A percentile compares a stretch with the other conserved stretches of the same genome.
phyloP scores from a whole-genome alignment of 2,797 vertebrate species.

The Sebastes matsubarae region DNA sequence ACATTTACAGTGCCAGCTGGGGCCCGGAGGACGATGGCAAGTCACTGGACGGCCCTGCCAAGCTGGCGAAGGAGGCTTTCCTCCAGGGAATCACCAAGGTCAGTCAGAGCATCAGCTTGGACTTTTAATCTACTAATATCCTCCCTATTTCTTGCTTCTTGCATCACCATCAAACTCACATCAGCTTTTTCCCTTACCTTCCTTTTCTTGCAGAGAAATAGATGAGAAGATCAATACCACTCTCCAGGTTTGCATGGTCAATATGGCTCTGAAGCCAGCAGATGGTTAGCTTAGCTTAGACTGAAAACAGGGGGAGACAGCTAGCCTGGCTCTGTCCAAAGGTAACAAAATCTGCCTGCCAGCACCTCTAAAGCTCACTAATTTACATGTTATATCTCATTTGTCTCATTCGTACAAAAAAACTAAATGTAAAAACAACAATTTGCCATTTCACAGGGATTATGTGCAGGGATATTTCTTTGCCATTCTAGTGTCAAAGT shows the following conservation, averaged over 20 bases:
- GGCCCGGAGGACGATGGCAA: constrained; percentile 96
- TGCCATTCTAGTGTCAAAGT: not conserved
- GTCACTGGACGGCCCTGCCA: constrained; percentile 95
- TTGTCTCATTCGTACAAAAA: not conserved
- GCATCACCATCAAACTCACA: constrained; percentile 10
- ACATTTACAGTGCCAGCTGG: constrained; percentile 98
- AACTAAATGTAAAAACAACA: not conserved
- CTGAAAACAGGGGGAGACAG: not conserved
- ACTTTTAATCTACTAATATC: constrained; percentile 24
- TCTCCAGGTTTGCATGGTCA: not conserved
- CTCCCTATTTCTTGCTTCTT: not conserved
- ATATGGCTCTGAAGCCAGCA: not conserved
- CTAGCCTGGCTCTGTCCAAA: not conserved
- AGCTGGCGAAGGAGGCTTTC: constrained; percentile 94
- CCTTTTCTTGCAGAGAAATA: not conserved
- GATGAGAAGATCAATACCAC: not conserved
- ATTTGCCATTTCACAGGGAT: not conserved
- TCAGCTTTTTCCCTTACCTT: not conserved
- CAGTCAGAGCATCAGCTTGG: constrained; percentile 32
- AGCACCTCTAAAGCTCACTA: not conserved
- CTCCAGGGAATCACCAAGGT: constrained; percentile 92
- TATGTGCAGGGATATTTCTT: not conserved
- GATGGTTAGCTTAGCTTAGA: not conserved
- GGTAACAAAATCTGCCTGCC: not conserved
- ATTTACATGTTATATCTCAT: not conserved